Evolutionary conservation across 2,888 invertebrate genomes (phyloP), one percentile per base, ranked within the genome.

Genomic region (Drosophila subquinaria): DNA sequence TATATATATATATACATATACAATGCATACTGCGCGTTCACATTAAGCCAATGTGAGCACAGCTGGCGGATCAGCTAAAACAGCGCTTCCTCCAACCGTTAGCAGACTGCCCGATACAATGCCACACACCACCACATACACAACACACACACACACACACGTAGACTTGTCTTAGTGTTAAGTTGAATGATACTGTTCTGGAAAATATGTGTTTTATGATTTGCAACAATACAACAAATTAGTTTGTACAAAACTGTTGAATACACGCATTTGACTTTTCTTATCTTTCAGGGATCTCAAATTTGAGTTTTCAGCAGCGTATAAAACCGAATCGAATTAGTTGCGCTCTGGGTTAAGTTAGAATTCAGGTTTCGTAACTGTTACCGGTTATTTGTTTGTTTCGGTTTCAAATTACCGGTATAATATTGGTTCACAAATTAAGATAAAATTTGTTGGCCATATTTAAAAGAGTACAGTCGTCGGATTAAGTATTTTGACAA

Each of bases 201-300:
- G 62, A 63, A 62, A 20, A 43, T 17, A 27, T 68, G 69, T 62
- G 69, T 62, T 62, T 45, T 55, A 43, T 76, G 42, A 79, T 69
- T 79, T 69, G 79, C 84, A 81, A 45, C 23, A 78, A 81, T 81
- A 81, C 68, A 87, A 78, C 69, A 76, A 85, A 77, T 69, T 71
- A 79, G 81, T 57, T 76, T 80, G 83, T 79, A 84, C 57, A 68
- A 79, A 79, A 69, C 40, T 56, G 59, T 79, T 68, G 33, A 62
- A 67, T 78, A 59, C 45, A 47, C 45, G 35, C n/a, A 45, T 42
- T 48, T 56, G 13, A 15, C 66, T 66, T 43, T n/a, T 47, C 27
- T 20, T 48, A 23, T 53, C 4, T 38, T 15, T 30, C 10, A 17
- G 17, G 17, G 38, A 6, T 8, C 8, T 1, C n/a, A 38, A n/a